These are phyloP conservation scores for Sylvietta virens DNA, from an alignment of 2,113 vertebrate genomes.

Conservation along the genomic window DNA sequence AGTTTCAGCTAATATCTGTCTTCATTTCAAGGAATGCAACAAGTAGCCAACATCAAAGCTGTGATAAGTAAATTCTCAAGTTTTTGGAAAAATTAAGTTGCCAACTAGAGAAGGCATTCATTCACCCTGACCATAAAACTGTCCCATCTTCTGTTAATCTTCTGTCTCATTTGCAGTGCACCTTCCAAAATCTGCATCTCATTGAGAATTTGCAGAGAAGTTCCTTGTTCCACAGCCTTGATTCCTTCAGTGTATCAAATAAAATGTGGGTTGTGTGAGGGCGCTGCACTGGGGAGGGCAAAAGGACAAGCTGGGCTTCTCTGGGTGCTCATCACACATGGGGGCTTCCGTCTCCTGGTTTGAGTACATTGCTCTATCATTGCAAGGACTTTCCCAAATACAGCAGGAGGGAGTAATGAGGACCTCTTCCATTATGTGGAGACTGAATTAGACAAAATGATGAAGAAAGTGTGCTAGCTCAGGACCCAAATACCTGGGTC, in stretches of 20 bases:
- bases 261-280: fast-evolving
- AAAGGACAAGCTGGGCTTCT: not conserved
- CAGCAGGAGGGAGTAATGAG: not conserved
- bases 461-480: not conserved
- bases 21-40: not conserved
- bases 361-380: not conserved
- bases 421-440: not conserved
- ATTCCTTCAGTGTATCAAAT: fast-evolving
- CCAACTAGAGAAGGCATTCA: not conserved
- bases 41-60: not conserved
- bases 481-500: not conserved
- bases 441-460: not conserved
- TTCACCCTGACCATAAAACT: not conserved
- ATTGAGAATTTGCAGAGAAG: not conserved
- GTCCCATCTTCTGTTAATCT: not conserved
- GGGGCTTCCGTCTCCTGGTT: not conserved
- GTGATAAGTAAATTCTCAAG: not conserved
- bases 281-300: fast-evolving
- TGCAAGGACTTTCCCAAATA: not conserved
- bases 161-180: not conserved
- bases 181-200: not conserved
- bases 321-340: not conserved
- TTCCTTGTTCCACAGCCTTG: not conserved
- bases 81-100: not conserved
- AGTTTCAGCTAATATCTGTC: not conserved